phyloP scores from a whole-genome alignment of 2,113 vertebrate species.

The Antennarius striatus region DNA sequence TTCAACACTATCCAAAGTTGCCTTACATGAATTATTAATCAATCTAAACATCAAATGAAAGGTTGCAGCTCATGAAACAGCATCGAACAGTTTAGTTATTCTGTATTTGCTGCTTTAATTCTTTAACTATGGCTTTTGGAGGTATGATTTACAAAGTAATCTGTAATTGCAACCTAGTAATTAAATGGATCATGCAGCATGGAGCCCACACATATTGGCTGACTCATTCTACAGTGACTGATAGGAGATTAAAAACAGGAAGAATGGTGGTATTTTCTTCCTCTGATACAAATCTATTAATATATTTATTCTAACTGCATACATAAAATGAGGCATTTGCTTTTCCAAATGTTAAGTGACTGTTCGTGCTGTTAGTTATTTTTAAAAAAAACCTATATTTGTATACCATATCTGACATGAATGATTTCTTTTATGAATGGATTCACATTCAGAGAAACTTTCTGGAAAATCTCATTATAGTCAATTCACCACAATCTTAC shows the following conservation, averaged over 20 bases:
- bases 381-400: too few species aligned
- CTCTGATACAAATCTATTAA: background rate
- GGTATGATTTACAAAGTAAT: constrained; percentile 30
- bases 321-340: too few species aligned
- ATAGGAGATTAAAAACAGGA: constrained; percentile 18
- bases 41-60: constrained; percentile 16
- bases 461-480: background rate
- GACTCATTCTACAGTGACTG: background rate
- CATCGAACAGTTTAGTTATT: background rate
- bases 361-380: too few species aligned
- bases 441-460: background rate
- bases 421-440: too few species aligned
- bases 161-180: constrained; percentile 34
- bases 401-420: too few species aligned
- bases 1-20: background rate
- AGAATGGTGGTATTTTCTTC: background rate
- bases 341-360: too few species aligned
- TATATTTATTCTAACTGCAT: background rate
- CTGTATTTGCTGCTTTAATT: constrained; percentile 39
- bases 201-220: constrained; percentile 3
- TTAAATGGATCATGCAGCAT: constrained; percentile 46
- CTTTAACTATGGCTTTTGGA: constrained; percentile 30
- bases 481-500: background rate
- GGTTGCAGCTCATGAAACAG: background rate
- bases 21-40: constrained; percentile 29